Conservation (phyloP, 2,797 vertebrate species). For the Gymnoscopelus braueri region DNA sequence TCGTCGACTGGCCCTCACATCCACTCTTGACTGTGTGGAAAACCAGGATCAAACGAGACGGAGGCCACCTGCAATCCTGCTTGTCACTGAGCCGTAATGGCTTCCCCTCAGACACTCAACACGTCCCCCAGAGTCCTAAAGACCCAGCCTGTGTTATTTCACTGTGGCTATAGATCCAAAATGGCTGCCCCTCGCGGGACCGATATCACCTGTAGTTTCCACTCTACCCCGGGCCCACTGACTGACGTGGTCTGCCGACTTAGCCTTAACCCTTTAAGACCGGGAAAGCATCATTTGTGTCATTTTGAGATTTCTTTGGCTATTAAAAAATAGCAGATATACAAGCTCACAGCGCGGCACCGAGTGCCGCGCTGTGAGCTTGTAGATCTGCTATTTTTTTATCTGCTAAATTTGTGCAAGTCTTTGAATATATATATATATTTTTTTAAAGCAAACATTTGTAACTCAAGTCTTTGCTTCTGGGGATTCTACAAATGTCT, state of each 20-base stretch:
- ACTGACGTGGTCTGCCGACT: not conserved
- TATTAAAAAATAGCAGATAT: too few species aligned
- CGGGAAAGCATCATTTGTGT: too few species aligned
- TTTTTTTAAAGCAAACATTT: too few species aligned
- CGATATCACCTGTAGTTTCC: not conserved
- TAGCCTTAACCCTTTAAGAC: too few species aligned
- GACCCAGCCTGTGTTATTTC: constrained; percentile 16
- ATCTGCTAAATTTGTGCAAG: too few species aligned
- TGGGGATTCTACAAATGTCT: too few species aligned
- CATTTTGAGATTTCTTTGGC: too few species aligned
- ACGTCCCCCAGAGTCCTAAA: constrained; percentile 1
- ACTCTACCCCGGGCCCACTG: not conserved
- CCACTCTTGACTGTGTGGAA: not conserved
- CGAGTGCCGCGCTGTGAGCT: too few species aligned
- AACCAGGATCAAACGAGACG: constrained; percentile 27
- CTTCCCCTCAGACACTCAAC: constrained; percentile 29
- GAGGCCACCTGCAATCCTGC: constrained; percentile 6
- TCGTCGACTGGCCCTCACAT: not conserved
- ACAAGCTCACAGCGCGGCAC: too few species aligned
- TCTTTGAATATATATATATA: too few species aligned
- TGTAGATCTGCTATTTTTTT: too few species aligned
- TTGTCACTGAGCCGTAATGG: constrained; percentile 4
- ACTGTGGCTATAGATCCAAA: constrained; percentile 11
- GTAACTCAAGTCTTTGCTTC: too few species aligned
- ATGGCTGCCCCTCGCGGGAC: constrained; percentile 19